phyloP scores from a whole-genome alignment of 1,140 invertebrate genomes.

The Drosophila pruinosa region DNA sequence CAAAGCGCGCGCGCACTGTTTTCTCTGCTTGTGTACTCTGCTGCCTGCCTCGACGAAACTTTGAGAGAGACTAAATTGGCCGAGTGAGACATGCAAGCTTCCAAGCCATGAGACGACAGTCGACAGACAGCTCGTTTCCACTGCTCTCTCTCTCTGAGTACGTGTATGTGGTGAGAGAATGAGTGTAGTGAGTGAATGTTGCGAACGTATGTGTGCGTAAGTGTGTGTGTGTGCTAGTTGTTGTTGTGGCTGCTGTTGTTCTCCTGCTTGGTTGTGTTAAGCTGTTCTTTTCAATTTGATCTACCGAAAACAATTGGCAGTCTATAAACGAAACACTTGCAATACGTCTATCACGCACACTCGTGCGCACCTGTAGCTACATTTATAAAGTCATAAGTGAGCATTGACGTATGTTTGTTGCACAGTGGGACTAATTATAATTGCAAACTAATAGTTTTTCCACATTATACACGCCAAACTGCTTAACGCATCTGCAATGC shows the following conservation, averaged over 20 bases:
- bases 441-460: slow-evolving; percentile 7
- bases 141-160: neutral
- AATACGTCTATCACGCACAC: slow-evolving; percentile 11
- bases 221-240: slow-evolving; percentile 25
- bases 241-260: slow-evolving; percentile 37
- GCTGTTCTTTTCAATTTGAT: slow-evolving; percentile 50
- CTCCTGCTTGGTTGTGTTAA: slow-evolving; percentile 34
- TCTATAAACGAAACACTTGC: slow-evolving; percentile 43
- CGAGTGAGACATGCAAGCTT: slow-evolving; percentile 28
- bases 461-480: neutral
- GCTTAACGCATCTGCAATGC: slow-evolving; percentile 16
- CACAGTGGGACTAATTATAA: slow-evolving; percentile 38
- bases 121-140: slow-evolving; percentile 18
- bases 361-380: slow-evolving; percentile 7
- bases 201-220: neutral
- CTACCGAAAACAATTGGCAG: slow-evolving; percentile 49
- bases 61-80: slow-evolving; percentile 56
- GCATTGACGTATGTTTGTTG: slow-evolving; percentile 30
- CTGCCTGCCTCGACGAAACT: slow-evolving; percentile 67
- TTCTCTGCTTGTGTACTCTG: slow-evolving; percentile 24
- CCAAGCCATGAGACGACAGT: slow-evolving; percentile 16
- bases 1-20: slow-evolving; percentile 32
- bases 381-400: slow-evolving; percentile 4
- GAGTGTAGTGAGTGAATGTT: neutral
- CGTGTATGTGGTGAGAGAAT: slow-evolving; percentile 8